These are phyloP conservation scores for Phrynocephalus forsythii DNA, from an alignment of 2,797 vertebrate species.

Conservation along the genomic window DNA sequence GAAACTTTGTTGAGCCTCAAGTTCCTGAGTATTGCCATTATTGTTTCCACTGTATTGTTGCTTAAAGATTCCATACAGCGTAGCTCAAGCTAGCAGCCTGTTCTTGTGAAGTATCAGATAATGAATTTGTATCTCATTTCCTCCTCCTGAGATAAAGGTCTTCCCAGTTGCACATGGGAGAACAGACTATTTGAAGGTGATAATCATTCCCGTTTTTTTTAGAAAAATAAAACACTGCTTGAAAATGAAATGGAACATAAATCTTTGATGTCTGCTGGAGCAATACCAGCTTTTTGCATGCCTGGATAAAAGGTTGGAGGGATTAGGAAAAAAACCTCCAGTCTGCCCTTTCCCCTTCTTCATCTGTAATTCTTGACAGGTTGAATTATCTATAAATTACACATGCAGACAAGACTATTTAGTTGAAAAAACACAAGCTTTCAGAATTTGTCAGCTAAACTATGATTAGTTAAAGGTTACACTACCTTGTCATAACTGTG, in stretches of 20 bases:
- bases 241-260: constrained; percentile 2
- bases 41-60: background rate
- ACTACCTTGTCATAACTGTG: constrained; percentile 32
- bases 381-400: constrained; percentile 42
- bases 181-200: background rate
- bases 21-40: background rate
- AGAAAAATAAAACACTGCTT: background rate
- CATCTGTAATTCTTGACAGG: constrained; percentile 43
- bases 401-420: constrained; percentile 39
- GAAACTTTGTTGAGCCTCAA: background rate
- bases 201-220: background rate
- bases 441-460: constrained; percentile 38
- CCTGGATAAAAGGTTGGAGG: constrained; percentile 21
- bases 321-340: background rate
- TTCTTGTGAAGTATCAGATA: background rate
- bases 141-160: background rate
- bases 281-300: constrained; percentile 20
- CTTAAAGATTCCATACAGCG: background rate
- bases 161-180: background rate
- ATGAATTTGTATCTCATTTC: constrained; percentile 8
- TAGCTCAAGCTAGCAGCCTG: background rate
- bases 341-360: constrained; percentile 15
- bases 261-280: constrained; percentile 30
- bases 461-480: constrained; percentile 42
- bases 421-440: constrained; percentile 33